Evolutionary conservation across 2,888 invertebrate genomes (phyloP).

Genomic region (Bedellia somnulentella): DNA sequence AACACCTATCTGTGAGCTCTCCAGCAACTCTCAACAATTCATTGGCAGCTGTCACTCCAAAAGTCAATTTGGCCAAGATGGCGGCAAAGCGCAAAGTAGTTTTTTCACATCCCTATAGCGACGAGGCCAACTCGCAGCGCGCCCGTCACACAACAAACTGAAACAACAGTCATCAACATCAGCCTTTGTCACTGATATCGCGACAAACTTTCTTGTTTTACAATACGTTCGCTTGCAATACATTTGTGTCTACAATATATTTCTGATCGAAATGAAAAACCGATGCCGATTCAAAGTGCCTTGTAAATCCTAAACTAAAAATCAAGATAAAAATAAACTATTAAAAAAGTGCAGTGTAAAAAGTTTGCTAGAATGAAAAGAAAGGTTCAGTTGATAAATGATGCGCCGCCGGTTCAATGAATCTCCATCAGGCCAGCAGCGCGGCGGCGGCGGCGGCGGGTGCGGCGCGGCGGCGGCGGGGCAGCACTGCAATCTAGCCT

Average conservation of each 20-base stretch:
- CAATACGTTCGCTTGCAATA: no score
- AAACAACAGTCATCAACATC: constrained; percentile 51
- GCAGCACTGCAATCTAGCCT: constrained; percentile 26
- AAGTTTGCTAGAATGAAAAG: constrained; percentile 20
- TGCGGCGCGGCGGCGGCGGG: no score
- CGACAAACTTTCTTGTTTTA: no score
- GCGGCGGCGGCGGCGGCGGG: constrained; percentile 25
- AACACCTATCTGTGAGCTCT: no score
- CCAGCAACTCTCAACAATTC: no score
- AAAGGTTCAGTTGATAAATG: constrained; percentile 43
- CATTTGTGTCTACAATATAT: no score
- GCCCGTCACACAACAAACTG: constrained; percentile 54
- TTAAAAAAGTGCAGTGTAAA: constrained; percentile 17
- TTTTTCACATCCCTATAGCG: constrained; percentile 28
- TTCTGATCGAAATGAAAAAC: no score
- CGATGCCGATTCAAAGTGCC: no score
- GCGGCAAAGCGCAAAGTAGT: constrained; percentile 30
- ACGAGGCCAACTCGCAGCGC: constrained; percentile 22
- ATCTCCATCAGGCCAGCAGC: constrained; percentile 42
- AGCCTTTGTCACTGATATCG: no score
- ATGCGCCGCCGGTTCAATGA: constrained; percentile 38
- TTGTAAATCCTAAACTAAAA: no score
- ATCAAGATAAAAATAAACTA: no score
- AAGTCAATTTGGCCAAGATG: constrained; percentile 44
- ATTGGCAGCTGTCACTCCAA: constrained; percentile 38